A percentile compares a stretch with the other conserved stretches of the same genome.
phyloP scores from a whole-genome alignment of 2,888 invertebrate species.

The Ommatoiulus sabulosus region DNA sequence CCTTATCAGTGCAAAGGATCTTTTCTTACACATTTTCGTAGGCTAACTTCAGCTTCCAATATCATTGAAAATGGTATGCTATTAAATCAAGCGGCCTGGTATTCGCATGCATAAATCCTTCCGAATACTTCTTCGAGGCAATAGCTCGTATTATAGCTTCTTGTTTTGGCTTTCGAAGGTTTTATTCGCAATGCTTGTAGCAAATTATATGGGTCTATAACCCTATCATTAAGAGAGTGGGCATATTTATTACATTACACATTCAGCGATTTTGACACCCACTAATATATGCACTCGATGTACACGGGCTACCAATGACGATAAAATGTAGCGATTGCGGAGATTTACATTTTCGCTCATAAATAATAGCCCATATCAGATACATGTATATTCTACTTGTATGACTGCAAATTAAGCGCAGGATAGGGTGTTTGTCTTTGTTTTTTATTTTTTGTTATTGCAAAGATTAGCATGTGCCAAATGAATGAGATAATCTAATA shows the following conservation, averaged over 20 bases:
- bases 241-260: conserved; percentile 39
- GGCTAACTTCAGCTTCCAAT: conserved; percentile 30
- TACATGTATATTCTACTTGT: background rate
- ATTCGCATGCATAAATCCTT: conserved; percentile 36
- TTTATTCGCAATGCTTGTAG: background rate
- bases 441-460: background rate
- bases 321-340: background rate
- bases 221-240: conserved; percentile 43
- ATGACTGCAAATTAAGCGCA: background rate
- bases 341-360: conserved; percentile 1
- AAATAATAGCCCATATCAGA: background rate
- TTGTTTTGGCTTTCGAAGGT: conserved; percentile 36
- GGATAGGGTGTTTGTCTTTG: background rate
- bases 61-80: conserved; percentile 43
- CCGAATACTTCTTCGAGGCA: conserved; percentile 24
- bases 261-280: conserved; percentile 17
- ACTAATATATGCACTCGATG: background rate
- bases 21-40: background rate
- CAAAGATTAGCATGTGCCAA: too few species aligned
- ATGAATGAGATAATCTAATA: too few species aligned
- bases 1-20: background rate
- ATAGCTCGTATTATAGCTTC: background rate
- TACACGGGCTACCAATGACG: conserved; percentile 8
- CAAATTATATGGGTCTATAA: background rate
- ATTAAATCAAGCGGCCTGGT: conserved; percentile 39